phyloP scores from a whole-genome alignment of 2,888 invertebrate species.

The Acanthosepion lycidas region DNA sequence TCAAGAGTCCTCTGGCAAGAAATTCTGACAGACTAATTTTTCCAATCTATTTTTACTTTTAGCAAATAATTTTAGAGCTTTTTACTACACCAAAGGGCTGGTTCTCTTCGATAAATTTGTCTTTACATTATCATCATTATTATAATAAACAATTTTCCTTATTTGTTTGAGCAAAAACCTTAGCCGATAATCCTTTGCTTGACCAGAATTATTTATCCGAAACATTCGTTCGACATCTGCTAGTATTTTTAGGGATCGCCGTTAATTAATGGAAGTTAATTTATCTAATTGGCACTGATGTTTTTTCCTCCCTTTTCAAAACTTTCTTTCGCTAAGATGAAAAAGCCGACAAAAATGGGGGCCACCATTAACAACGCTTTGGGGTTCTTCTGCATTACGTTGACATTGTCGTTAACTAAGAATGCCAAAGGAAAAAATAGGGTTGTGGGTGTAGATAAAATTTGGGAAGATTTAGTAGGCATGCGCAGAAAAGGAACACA shows the following conservation, averaged over 20 bases:
- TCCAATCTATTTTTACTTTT: too few relatives aligned
- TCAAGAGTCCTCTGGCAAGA: too few relatives aligned
- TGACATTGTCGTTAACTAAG: background rate
- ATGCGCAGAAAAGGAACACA: background rate
- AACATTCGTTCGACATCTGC: background rate
- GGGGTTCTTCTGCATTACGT: background rate
- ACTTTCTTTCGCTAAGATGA: background rate
- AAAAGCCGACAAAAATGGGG: constrained; percentile 33
- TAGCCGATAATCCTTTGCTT: background rate
- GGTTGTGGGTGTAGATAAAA: background rate
- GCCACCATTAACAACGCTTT: background rate
- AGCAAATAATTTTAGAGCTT: too few relatives aligned
- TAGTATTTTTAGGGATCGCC: background rate
- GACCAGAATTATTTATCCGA: background rate
- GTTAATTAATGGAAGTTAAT: constrained; percentile 33
- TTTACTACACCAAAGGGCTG: too few relatives aligned
- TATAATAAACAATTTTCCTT: background rate
- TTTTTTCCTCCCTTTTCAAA: background rate
- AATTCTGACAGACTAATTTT: too few relatives aligned
- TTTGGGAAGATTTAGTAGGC: background rate
- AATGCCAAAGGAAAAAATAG: background rate
- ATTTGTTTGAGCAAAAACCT: background rate
- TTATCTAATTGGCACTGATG: background rate
- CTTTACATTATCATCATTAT: too few relatives aligned
- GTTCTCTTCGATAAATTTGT: too few relatives aligned